These are phyloP conservation scores for Drosophila atroscutellata DNA, from an alignment of 2,888 invertebrate genomes.

Conservation along the genomic window DNA sequence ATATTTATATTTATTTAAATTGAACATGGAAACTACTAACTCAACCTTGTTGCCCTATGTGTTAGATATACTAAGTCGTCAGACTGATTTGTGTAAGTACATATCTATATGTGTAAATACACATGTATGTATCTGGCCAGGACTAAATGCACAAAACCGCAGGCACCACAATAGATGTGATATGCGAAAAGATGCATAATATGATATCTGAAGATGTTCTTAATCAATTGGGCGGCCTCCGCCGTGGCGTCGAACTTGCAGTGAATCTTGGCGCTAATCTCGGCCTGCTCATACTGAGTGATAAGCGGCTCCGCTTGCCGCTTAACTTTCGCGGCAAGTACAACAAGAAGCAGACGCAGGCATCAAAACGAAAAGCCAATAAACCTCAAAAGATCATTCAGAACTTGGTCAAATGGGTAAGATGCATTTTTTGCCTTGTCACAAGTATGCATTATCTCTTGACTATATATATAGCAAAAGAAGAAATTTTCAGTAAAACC, in stretches of 20 bases:
- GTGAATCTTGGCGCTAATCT: conserved; percentile 51
- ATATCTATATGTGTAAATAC: not conserved
- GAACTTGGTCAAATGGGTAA: conserved; percentile 15
- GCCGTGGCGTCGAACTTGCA: conserved; percentile 42
- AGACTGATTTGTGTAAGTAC: conserved; percentile 42
- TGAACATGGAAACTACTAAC: conserved; percentile 37
- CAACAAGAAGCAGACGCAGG: not conserved
- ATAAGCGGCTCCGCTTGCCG: conserved; percentile 10
- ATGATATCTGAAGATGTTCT: conserved; percentile 28
- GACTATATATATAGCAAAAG: not conserved
- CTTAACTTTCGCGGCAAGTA: conserved; percentile 3
- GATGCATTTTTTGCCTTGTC: not conserved
- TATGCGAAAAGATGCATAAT: conserved; percentile 29
- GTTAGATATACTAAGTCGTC: conserved; percentile 55
- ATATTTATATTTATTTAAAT: conserved; percentile 11
- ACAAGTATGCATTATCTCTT: not conserved
- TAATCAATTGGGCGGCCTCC: conserved; percentile 24
- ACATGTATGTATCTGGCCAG: not conserved
- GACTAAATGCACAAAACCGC: not conserved
- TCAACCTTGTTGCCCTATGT: conserved; percentile 50
- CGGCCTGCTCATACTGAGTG: conserved; percentile 43
- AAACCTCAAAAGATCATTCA: not conserved
- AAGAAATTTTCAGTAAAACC: not conserved
- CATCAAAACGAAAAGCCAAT: not conserved
- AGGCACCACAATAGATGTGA: conserved; percentile 21